Base-by-base conservation (phyloP, 2,888 invertebrate species). In the Idaea aversata region DNA sequence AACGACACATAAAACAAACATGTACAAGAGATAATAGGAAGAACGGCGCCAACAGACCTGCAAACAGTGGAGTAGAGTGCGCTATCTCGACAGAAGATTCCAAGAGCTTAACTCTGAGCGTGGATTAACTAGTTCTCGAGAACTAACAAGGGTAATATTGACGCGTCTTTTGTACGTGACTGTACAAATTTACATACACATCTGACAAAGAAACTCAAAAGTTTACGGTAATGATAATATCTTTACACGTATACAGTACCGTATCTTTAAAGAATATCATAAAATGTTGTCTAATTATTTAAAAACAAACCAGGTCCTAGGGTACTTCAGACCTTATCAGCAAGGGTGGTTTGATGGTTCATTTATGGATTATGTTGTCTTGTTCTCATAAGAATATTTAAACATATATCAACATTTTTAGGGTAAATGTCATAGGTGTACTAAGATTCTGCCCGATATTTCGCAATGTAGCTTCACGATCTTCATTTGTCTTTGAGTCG, bases 91-190 rank as follows among this genome's bases (percentile, higher is more conserved):
- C 78, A 74, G 77, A 78, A 81, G 83, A 84, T 86, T 82, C 78
- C 77, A 79, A 79, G 77, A 81, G 87, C 84, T 87, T 84, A 84
- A 79, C 83, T 75, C 78, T 75, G 73, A 76, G 75, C 69, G 68
- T 76, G 83, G 88, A 88, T 90, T 89, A 88, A 80, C 82, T 75
- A 72, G 81, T 82, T 79, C 81, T 76, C 74, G 77, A 74, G 71
- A 80, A 79, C 77, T 79, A 77, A 70, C 81, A 83, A 82, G 77
- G 82, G 78, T 67, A 75, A 76, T 75, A 80, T 80, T 82, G 81
- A 74, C 74, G 63, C 71, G 73, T 71, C 75, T 76, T 72, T 76
- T 74, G 68, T 62, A 73, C 69, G 72, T 76, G 69, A 68, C 67
- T 69, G 65, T 59, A 61, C 57, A 61, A 64, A 34, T 64, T 67